Base-by-base conservation (phyloP, 2,888 invertebrate species). In the Aromia moschata region DNA sequence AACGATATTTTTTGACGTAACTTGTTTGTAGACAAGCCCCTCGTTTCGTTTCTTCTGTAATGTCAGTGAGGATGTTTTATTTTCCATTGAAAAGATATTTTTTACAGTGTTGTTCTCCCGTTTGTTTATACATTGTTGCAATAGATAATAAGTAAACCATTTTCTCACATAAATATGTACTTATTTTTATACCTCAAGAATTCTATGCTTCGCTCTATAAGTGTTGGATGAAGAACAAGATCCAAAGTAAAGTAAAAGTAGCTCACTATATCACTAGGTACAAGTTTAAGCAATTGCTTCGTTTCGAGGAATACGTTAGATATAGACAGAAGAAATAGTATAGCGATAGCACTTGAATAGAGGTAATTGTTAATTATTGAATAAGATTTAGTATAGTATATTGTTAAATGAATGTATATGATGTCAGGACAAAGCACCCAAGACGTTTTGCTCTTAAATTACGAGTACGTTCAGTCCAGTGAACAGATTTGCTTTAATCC, bases 341-440 rank as follows among this genome's bases (percentile, higher is more conserved):
- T 62, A 66, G 63, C 72, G 70, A 70, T 71, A 72, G 73, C 70
- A 72, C 70, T 70, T 69, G 71, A 70, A 69, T 68, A 70, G 69
- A 77, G 76, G 77, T 79, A 74, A 76, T 79, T 80, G 79, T 79
- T 79, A 80, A 77, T 77, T 79, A 80, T 74, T 80, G 76, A 70
- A 69, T 79, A 79, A 79, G 77, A 51, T 69, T 66, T 75, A 72
- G 72, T 69, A 65, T 65, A 67, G 59, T 54, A 65, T 69, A 68
- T 75, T 75, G 74, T 74, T 75, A 72, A 70, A 72, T 67, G 62
- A 69, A 71, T 70, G 74, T 74, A 74, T n/a, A n/a, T 73, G 73
- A 74, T 70, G 71, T 70, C 59, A 61, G 60, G 56, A 51, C 52
- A 38, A 64, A 70, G 69, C 72, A 71, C 70, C 70, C 62, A 14